Evolutionary conservation across 2,797 vertebrate species (phyloP).

Genomic region (Amphiprion clarkii): DNA sequence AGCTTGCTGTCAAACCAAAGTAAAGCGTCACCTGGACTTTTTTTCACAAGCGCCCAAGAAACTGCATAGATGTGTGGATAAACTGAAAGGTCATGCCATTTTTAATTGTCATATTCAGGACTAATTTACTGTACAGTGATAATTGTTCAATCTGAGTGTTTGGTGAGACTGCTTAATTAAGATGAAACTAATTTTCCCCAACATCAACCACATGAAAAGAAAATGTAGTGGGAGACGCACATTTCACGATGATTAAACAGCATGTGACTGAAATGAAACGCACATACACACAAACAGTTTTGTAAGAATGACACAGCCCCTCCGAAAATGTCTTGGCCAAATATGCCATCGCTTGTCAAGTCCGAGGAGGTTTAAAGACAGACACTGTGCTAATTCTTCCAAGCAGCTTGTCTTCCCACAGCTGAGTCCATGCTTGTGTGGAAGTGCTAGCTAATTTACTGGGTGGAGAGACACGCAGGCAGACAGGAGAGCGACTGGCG

Average conservation of each 20-base stretch:
- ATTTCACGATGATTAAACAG: slow-evolving; percentile 70
- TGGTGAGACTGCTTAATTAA: slow-evolving; percentile 46
- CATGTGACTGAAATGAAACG: slow-evolving; percentile 48
- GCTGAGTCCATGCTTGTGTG: slow-evolving; percentile 58
- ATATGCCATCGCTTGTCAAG: slow-evolving; percentile 62
- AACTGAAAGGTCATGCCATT: not conserved
- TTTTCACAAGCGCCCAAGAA: not conserved
- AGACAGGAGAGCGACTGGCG: slow-evolving; percentile 49
- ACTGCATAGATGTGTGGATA: not conserved
- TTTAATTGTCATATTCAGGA: not conserved
- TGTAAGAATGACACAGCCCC: slow-evolving; percentile 50
- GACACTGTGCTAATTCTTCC: slow-evolving; percentile 67
- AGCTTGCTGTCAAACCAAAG: slow-evolving; percentile 36
- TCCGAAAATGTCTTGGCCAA: slow-evolving; percentile 64
- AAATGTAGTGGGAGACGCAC: slow-evolving; percentile 37
- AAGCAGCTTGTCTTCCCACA: slow-evolving; percentile 71
- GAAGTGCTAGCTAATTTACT: slow-evolving; percentile 65
- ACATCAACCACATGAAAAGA: slow-evolving; percentile 42
- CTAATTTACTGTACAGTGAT: not conserved
- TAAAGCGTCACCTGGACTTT: not conserved
- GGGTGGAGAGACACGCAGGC: slow-evolving; percentile 46
- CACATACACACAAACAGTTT: slow-evolving; percentile 18
- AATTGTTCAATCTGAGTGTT: slow-evolving; percentile 20
- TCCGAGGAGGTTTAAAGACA: slow-evolving; percentile 60
- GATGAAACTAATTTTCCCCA: slow-evolving; percentile 33